Evolutionary conservation across 1,140 invertebrate species (phyloP).

Genomic region (Drosophila orena): DNA sequence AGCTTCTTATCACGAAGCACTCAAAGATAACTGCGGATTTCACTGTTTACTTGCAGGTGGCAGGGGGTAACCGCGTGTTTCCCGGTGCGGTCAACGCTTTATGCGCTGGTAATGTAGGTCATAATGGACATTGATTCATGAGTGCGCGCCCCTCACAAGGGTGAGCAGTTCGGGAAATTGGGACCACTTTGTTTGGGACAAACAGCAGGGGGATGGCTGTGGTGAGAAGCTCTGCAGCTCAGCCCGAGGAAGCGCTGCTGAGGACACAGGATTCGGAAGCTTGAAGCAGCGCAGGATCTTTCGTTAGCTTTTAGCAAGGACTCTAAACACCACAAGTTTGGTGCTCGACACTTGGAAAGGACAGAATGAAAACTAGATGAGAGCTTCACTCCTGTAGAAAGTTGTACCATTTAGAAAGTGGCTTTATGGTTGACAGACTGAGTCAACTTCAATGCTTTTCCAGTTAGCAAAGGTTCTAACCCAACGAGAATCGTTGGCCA

Average conservation of each 20-base stretch:
- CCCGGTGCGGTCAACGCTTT: slow-evolving; percentile 13
- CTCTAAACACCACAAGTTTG: too few species aligned
- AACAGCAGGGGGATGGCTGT: background rate
- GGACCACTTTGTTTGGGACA: slow-evolving; percentile 58
- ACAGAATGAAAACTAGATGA: too few species aligned
- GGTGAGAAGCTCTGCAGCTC: slow-evolving; percentile 1
- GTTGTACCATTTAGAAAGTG: too few species aligned
- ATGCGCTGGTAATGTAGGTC: slow-evolving; percentile 42
- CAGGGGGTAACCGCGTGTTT: slow-evolving; percentile 9
- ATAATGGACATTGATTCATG: slow-evolving; percentile 34
- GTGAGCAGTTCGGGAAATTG: slow-evolving; percentile 16
- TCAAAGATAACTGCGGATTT: slow-evolving; percentile 19
- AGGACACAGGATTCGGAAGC: background rate
- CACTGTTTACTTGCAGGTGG: slow-evolving; percentile 8
- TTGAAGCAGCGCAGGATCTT: too few species aligned
- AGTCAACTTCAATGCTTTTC: background rate
- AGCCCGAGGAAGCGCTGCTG: background rate
- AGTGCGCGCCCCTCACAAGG: background rate
- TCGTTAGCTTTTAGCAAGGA: too few species aligned
- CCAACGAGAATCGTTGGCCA: too few species aligned
- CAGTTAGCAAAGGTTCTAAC: background rate
- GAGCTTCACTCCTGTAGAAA: too few species aligned
- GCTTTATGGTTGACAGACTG: too few species aligned
- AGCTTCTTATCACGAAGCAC: slow-evolving; percentile 34
- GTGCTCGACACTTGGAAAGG: too few species aligned